Base-by-base conservation (phyloP, 30 jellyfish, hydroid and myxozoan species). In the Catostylus mosaicus region DNA sequence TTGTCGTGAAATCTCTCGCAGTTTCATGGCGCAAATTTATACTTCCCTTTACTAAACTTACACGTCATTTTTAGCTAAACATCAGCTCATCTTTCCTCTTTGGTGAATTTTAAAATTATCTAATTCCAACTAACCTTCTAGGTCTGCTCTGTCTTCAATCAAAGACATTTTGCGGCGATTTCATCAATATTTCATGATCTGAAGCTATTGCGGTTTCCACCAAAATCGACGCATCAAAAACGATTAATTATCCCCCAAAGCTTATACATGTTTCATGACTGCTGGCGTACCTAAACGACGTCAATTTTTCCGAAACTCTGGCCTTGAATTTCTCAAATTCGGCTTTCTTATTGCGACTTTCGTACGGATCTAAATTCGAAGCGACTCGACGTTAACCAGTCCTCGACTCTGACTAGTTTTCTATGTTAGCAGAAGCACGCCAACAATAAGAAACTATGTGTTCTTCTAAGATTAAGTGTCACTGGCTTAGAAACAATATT, bases 151-250 rank as follows among this genome's bases (percentile, higher is more conserved):
- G 83, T 10, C 47, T 20, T 46, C 56, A 30, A 72, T 72, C 40
- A 20, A 38, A 29, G 83, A 48, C 83, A 72, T 72, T 46, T 22
- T 27, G 31, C 46, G 68, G 29, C 83, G 30, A 10, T 30, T 33
- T 23, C 23, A 72, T 72, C 29, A 72, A 72, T 31, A 20, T 72
- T 72, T 72, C 83, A 72, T 46, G 30, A 72, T n/a, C 67, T 31
- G 46, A 40, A 30, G 56, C 63, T 31, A 31, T 9, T 72, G 83
- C 56, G 83, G 83, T 52, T 52, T 2, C 10, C 43, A 22, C 38
- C 66, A 48, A 50, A 72, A 72, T 72, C 47, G 67, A 45, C 83
- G 54, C 67, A 45, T 72, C 47, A 48, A 19, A 31, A 11, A 50
- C 54, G 32, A 16, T 65, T 33, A 65, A 65, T 65, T 65, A 65